Base-by-base conservation (phyloP, 2,888 invertebrate genomes). In the Phymatocera aterrima region DNA sequence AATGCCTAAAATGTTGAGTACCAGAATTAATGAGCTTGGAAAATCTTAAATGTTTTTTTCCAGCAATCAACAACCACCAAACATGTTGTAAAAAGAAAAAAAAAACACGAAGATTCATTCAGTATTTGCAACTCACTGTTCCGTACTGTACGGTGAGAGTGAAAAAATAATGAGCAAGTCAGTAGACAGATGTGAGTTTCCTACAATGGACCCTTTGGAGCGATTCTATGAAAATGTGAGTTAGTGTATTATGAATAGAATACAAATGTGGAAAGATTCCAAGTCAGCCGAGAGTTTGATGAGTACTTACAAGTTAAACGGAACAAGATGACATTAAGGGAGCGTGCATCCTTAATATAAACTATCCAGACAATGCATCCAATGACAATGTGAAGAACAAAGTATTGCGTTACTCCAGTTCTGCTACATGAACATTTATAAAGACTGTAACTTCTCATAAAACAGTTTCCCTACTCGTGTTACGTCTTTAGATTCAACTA, bases 271-370 rank as follows among this genome's bases (percentile, higher is more conserved):
- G 31, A 3, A 48, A 8, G 15, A 65, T 10, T 78, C 77, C 37
- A 43, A 68, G 64, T 70, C 5, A 46, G 68, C 81, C 77, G 61
- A 34, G 18, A 54, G 72, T 51, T 21, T 51, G 75, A 80, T 70
- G 54, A 78, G 81, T 86, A 86, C 86, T 87, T 85, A 85, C 86
- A 80, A 79, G 79, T 80, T 78, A 82, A 84, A 82, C 79, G 82
- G 79, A 83, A 82, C 81, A 85, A 85, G 81, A 82, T 84, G 80
- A 85, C 86, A 84, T 82, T 84, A 87, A 84, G 79, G 78, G 80
- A 79, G 70, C 61, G 79, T 77, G 79, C 81, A 78, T 83, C 80
- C 84, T 87, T 89, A 87, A 89, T 90, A 90, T 90, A 90, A 90
- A 86, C 86, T 89, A 87, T 82, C 37, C 75, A 81, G 81, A 89